A percentile compares a stretch with the other conserved stretches of the same genome.
Conservation (phyloP, 2,888 invertebrate species). For the Dryobotodes eremita region DNA sequence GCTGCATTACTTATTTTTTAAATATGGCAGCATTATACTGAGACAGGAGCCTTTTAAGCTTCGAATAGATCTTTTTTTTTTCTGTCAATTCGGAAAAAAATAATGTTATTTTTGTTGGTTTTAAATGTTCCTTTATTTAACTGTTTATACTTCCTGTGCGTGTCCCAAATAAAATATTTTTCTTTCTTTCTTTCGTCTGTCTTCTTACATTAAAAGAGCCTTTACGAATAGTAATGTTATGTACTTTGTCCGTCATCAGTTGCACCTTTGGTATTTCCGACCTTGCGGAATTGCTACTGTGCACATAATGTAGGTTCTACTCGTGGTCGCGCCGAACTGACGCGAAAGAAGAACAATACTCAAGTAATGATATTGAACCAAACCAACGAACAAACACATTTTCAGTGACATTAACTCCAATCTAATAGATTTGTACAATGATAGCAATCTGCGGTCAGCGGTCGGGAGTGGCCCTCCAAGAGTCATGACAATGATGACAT, state of each 20-base stretch:
- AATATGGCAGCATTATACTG: too few relatives aligned
- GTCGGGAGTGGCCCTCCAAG: constrained; percentile 9
- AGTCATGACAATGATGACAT: constrained; percentile 44
- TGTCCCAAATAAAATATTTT: too few relatives aligned
- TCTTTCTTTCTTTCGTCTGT: too few relatives aligned
- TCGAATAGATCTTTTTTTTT: too few relatives aligned
- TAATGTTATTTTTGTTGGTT: too few relatives aligned
- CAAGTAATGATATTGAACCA: constrained; percentile 13
- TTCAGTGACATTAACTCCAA: background rate
- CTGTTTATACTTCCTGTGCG: too few relatives aligned
- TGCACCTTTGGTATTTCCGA: background rate
- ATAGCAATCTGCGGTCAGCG: constrained; percentile 16
- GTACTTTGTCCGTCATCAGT: too few relatives aligned
- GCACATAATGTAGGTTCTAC: background rate
- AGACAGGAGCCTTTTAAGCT: too few relatives aligned
- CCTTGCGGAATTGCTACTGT: background rate
- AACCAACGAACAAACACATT: background rate
- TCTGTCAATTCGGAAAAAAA: too few relatives aligned
- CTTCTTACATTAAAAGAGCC: background rate
- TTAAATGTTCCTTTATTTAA: too few relatives aligned
- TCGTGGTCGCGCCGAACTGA: background rate
- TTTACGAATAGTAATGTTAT: background rate
- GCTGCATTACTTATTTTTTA: too few relatives aligned
- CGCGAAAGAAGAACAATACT: background rate
- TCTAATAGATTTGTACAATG: constrained; percentile 20